Evolutionary conservation across 2,113 vertebrate species (phyloP).

Genomic region (Ascaphus truei): DNA sequence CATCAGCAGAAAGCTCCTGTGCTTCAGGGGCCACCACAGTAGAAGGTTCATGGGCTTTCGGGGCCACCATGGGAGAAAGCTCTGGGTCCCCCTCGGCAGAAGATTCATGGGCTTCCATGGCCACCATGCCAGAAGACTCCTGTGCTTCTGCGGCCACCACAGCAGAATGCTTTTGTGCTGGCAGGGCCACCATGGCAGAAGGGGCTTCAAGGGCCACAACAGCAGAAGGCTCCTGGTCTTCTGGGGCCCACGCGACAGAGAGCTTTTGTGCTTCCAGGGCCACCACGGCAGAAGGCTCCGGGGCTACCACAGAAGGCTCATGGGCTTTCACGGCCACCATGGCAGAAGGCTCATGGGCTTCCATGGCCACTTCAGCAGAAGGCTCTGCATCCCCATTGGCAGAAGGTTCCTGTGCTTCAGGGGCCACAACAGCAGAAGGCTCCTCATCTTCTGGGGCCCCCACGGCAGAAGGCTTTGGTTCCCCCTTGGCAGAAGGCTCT

Average conservation of each 20-base stretch:
- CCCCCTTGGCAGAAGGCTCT: slow-evolving; percentile 11
- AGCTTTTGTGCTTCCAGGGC: neutral
- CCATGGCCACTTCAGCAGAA: neutral
- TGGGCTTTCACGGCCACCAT: neutral
- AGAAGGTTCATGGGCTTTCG: too few species aligned
- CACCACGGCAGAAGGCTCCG: slow-evolving; percentile 1
- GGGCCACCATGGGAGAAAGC: neutral
- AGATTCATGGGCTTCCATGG: slow-evolving; percentile 1
- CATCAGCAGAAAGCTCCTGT: neutral
- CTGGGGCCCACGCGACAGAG: neutral
- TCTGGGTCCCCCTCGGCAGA: neutral
- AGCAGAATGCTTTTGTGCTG: neutral
- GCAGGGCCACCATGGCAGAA: neutral
- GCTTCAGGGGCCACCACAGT: neutral
- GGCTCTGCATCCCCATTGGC: neutral
- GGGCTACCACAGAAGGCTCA: neutral
- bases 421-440: neutral
- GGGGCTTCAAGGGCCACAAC: slow-evolving; percentile 17
- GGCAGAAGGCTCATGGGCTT: neutral
- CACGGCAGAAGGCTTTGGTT: neutral
- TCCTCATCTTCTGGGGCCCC: neutral
- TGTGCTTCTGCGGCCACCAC: neutral
- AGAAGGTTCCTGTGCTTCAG: neutral
- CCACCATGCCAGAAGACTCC: slow-evolving; percentile 8
- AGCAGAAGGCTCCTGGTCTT: neutral